phyloP scores from a whole-genome alignment of 1,140 invertebrate genomes.

The Scaptomyza hsui region DNA sequence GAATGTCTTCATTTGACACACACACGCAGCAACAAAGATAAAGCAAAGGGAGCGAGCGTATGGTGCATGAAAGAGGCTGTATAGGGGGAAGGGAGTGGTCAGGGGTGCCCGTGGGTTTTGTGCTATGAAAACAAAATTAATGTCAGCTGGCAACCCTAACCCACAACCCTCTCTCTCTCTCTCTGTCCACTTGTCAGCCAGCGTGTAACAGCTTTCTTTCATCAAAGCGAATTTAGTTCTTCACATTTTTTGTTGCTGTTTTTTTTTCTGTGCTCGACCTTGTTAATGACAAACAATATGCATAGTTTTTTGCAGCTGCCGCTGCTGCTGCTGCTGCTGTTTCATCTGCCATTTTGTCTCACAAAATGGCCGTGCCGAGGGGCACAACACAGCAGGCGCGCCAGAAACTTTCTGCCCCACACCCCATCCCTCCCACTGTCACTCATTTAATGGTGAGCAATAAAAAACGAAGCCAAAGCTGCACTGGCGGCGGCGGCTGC shows the following conservation, averaged over 20 bases:
- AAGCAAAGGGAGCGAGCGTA: background rate
- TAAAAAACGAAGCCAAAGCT: constrained; percentile 53
- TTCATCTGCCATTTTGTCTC: constrained; percentile 58
- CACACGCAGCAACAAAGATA: background rate
- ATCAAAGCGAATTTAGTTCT: constrained; percentile 71
- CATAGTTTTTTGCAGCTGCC: constrained; percentile 67
- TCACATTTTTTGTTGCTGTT: constrained; percentile 3
- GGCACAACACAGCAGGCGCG: constrained; percentile 29
- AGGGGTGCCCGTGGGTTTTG: constrained; percentile 27
- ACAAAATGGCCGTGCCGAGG: constrained; percentile 56
- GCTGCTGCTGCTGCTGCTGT: constrained; percentile 45
- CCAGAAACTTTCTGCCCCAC: constrained; percentile 11
- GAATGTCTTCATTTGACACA: constrained; percentile 71
- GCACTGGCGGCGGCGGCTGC: constrained; percentile 22
- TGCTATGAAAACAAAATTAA: constrained; percentile 80
- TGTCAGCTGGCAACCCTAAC: constrained; percentile 54
- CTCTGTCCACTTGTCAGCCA: constrained; percentile 15
- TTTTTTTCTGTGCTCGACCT: constrained; percentile 53
- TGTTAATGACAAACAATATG: constrained; percentile 82
- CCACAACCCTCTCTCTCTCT: constrained; percentile 4
- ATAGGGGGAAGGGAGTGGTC: constrained; percentile 11
- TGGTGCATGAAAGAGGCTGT: constrained; percentile 1
- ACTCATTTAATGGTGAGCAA: constrained; percentile 46
- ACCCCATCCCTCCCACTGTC: constrained; percentile 21
- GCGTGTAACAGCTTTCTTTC: constrained; percentile 59